Evolutionary conservation across 2,888 invertebrate species (phyloP), one percentile per base, ranked within the genome.

Genomic region (Thera obeliscata): DNA sequence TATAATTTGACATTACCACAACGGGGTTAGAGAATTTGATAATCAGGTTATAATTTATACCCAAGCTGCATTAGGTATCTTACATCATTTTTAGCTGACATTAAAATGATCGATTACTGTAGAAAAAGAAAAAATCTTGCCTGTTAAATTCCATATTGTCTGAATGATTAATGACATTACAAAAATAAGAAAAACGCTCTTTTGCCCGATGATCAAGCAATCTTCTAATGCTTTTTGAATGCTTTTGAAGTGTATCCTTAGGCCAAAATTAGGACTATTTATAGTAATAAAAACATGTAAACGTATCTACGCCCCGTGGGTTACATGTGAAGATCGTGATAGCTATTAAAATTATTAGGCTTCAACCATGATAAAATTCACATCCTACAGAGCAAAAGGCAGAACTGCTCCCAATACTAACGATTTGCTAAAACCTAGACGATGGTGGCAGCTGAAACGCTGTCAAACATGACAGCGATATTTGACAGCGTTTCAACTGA

Each of bases 111-210:
- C 65, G 65, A 69, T 69, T 49, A 61, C 61, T 55, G 22, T 22
- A 61, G 38, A 49, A 60, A 57, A 58, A 46, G 48, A 59, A 66
- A 69, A 63, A 69, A 66, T 41, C 58, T 63, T 56, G 59, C 54
- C 68, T 65, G 58, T 56, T 59, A 66, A 69, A 66, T 66, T 63
- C 56, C 62, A 69, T 66, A 69, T 69, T 66, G 69, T 38, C 63
- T 60, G 66, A 36, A 66, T 69, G 69, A 69, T 69, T 69, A 66
- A 69, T 69, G 66, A 69, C 61, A 69, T 63, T 64, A 61, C 69
- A 64, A 63, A 68, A 69, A 69, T 66, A 66, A 70, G 61, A 70
- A 64, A 64, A 70, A 64, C 41, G 64, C 60, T 70, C 38, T 56
- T 61, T 41, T 63, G 59, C 61, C 63, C 69, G 63, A 69, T 66